Percentiles rank a stretch among this genome's conserved stretches.
phyloP scores from a whole-genome alignment of 2,888 invertebrate genomes.

The Dolomedes plantarius region DNA sequence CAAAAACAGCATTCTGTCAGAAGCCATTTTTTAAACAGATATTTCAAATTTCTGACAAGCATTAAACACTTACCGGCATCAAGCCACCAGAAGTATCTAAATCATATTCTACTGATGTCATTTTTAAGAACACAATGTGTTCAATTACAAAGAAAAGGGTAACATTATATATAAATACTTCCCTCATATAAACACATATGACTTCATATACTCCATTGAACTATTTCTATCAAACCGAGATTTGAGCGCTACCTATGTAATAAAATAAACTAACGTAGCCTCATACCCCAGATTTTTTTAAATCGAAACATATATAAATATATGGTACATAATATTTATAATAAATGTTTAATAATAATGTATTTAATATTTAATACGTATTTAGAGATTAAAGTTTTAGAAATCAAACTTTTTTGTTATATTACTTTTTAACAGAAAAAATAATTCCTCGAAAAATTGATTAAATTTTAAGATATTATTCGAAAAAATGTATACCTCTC shows the following conservation, averaged over 20 bases:
- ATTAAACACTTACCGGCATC: slow-evolving; percentile 85
- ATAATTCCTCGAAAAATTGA: too few species aligned
- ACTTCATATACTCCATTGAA: slow-evolving; percentile 31
- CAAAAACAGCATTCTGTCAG: slow-evolving; percentile 4
- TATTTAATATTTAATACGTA: too few species aligned
- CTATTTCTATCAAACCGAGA: slow-evolving; percentile 21
- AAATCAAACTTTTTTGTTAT: too few species aligned
- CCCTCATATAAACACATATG: slow-evolving; percentile 35
- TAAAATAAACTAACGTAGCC: not conserved
- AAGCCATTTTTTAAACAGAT: slow-evolving; percentile 26
- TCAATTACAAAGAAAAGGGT: not conserved
- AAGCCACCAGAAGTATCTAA: slow-evolving; percentile 87
- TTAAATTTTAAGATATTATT: too few species aligned
- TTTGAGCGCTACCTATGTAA: slow-evolving; percentile 7
- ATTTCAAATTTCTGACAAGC: not conserved
- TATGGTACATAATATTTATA: too few species aligned
- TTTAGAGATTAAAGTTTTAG: too few species aligned
- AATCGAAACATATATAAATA: too few species aligned
- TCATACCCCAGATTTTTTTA: not conserved
- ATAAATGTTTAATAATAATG: too few species aligned
- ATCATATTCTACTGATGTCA: slow-evolving; percentile 85
- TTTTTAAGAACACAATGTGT: slow-evolving; percentile 74
- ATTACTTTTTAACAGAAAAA: too few species aligned
- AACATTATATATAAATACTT: not conserved
- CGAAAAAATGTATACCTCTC: too few species aligned